Base-by-base conservation (phyloP, 2,113 vertebrate species). In the Dissostichus mawsoni region DNA sequence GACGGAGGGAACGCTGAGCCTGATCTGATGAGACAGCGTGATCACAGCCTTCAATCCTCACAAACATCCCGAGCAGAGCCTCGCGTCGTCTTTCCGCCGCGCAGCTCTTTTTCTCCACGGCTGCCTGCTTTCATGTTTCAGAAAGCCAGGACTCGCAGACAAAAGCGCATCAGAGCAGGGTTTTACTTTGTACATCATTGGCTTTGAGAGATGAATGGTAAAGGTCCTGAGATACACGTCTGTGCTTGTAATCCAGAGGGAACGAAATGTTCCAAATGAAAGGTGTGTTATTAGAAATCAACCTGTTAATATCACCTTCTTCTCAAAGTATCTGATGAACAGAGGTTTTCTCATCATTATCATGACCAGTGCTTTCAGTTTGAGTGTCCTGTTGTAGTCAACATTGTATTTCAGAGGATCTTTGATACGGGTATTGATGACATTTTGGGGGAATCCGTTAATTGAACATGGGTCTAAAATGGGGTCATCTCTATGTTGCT, bases 21-120 rank as follows among this genome's bases (percentile, higher is more conserved):
- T 84, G 80, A 92, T 93, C 81, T 87, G 85, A 91, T 74, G 89
- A 92, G 88, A 90, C 85, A 83, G 47, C 59, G 50, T 51, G 74
- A 90, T 87, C 91, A 81, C 87, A 82, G 87, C 84, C 82, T 47
- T 88, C 66, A 74, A 80, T 82, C 84, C 76, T 81, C 48, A 13
- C 72, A 75, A 67, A 80, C 83, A 73, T 83, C 76, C 56, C 51
- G 13, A 80, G 74, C 77, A 58, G 65, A 85, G 72, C 78, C 63
- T 53, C 23, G n/a, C 9, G 18, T 87, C 65, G 67, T 75, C 73
- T 81, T 76, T 83, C 74, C 85, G 83, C 64, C 3, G 3, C 13
- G 2, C 52, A 16, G 75, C 63, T 56, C 58, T n/a, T 77, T 83
- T 25, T 52, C 84, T 82, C 76, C n/a, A 25, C 14, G 63, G 56